Conservation (phyloP, 2,888 invertebrate genomes). For the Nephrotoma flavescens region DNA sequence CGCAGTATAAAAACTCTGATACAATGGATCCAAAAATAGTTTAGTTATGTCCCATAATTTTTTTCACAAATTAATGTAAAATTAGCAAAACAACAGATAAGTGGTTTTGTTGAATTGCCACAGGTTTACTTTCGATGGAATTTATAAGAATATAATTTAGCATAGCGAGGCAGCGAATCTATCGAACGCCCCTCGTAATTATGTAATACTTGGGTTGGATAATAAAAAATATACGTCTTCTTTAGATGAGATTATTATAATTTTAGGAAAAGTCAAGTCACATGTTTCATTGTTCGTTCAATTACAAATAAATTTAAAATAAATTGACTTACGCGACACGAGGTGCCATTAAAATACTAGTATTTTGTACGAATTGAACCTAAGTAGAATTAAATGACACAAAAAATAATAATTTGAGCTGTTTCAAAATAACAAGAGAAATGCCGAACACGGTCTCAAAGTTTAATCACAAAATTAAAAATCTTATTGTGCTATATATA, state of each 20-base stretch:
- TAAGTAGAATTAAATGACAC: neutral
- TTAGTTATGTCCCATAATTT: too few species aligned
- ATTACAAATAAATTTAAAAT: neutral
- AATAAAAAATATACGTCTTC: neutral
- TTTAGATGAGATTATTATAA: neutral
- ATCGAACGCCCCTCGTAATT: too few species aligned
- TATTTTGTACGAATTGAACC: neutral
- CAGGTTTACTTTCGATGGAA: too few species aligned
- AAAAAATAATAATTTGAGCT: neutral
- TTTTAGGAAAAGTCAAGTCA: neutral
- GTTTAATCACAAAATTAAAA: neutral
- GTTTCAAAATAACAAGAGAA: neutral
- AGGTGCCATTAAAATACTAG: neutral
- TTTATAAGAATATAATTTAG: too few species aligned
- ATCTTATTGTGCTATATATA: neutral
- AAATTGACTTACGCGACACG: neutral
- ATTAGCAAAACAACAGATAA: too few species aligned
- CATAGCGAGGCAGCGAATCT: too few species aligned
- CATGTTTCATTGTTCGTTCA: neutral
- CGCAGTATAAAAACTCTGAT: too few species aligned
- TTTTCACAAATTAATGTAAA: too few species aligned
- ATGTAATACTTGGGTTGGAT: neutral
- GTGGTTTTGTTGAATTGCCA: too few species aligned
- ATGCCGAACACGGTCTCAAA: neutral
- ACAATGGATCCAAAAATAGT: too few species aligned